phyloP scores from a whole-genome alignment of 2,113 vertebrate genomes.

The Podilymbus podiceps region DNA sequence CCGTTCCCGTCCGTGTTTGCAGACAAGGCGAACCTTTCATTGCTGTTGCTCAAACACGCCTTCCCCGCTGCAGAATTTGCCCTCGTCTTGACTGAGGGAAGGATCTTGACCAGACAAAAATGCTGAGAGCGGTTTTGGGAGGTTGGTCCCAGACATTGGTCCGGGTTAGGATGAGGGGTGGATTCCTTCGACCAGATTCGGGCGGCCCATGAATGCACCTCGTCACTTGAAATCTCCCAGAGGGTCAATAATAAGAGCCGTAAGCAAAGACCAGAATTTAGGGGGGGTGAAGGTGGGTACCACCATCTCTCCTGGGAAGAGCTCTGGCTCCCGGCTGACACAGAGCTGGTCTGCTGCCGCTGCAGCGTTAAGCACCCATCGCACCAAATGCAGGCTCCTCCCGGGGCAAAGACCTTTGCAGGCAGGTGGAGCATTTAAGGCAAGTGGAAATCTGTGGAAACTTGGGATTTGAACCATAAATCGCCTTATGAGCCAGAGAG shows the following conservation, averaged over 20 bases:
- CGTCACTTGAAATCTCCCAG: background rate
- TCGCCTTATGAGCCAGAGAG: background rate
- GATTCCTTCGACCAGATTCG: background rate
- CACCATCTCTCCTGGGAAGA: background rate
- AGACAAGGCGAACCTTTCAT: background rate
- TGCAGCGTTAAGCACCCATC: accelerated
- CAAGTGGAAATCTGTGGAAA: background rate
- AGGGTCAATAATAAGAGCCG: background rate
- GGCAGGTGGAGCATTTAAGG: background rate
- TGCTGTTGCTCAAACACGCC: background rate
- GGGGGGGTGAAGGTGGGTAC: background rate
- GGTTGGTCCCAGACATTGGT: background rate
- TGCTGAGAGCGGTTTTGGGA: background rate
- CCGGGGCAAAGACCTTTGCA: background rate
- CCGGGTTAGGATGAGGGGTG: background rate
- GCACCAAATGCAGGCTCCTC: background rate
- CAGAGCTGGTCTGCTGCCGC: background rate
- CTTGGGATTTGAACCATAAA: background rate
- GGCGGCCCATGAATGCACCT: background rate
- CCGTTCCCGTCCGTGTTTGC: background rate
- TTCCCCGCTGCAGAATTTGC: background rate
- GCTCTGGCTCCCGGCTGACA: background rate
- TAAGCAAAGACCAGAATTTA: background rate
- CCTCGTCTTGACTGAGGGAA: background rate
- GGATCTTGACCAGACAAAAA: background rate